Percentiles rank a stretch among this genome's conserved stretches.
Evolutionary conservation across 2,113 vertebrate species (phyloP).

Genomic region (Megaptera novaeangliae): DNA sequence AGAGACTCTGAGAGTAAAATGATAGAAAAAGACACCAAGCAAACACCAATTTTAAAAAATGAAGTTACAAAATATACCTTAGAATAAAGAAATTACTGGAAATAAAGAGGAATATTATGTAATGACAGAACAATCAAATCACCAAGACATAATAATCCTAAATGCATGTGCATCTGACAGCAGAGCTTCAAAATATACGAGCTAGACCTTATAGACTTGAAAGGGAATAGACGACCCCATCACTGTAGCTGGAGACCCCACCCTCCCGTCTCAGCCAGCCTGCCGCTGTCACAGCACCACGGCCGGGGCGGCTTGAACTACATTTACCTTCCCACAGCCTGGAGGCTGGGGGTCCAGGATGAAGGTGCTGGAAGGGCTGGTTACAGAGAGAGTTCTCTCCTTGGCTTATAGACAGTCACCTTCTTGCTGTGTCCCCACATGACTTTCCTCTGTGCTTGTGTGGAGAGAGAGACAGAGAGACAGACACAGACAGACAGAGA

Average conservation of each 20-base stretch:
- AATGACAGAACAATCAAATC: fast-evolving
- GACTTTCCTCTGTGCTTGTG: not conserved
- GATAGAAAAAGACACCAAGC: not conserved
- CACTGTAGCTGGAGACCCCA: fast-evolving
- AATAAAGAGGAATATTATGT: not conserved
- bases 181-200: not conserved
- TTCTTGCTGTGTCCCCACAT: fast-evolving
- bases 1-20: not conserved
- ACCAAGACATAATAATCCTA: fast-evolving
- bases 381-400: not conserved
- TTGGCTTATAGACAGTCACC: not conserved
- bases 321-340: not conserved
- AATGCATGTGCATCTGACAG: fast-evolving
- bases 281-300: fast-evolving
- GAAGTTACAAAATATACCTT: no score
- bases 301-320: fast-evolving
- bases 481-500: not conserved
- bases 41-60: not conserved
- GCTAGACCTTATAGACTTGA: fast-evolving
- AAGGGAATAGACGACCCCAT: no score
- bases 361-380: not conserved
- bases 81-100: not conserved
- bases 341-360: not conserved
- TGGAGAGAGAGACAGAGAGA: not conserved
- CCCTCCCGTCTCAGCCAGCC: not conserved